These are phyloP conservation scores for Tethea ocularis DNA, from an alignment of 2,888 invertebrate genomes.

Conservation along the genomic window DNA sequence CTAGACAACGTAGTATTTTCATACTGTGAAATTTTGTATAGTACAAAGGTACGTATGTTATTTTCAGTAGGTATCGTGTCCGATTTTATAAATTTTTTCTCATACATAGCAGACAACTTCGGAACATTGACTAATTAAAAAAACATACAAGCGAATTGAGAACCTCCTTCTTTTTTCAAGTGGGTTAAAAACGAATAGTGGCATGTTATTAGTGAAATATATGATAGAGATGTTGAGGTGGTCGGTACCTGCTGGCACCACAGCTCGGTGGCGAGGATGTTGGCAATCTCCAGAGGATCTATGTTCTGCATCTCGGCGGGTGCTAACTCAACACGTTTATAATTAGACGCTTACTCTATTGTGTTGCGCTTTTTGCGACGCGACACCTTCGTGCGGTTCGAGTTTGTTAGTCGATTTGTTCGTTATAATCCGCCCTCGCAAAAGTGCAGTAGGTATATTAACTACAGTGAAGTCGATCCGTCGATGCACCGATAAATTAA, in stretches of 20 bases:
- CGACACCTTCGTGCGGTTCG: constrained; percentile 81
- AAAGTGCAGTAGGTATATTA: constrained; percentile 52
- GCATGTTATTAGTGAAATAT: background rate
- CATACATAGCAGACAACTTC: background rate
- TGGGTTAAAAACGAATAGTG: no score
- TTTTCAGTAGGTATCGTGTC: constrained; percentile 3
- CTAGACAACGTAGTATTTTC: constrained; percentile 24
- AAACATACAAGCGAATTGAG: no score
- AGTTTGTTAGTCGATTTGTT: constrained; percentile 82
- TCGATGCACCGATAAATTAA: constrained; percentile 37
- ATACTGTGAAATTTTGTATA: constrained; percentile 31
- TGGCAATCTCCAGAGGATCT: constrained; percentile 93
- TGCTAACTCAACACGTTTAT: constrained; percentile 76
- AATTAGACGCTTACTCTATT: constrained; percentile 83
- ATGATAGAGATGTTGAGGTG: constrained; percentile 14
- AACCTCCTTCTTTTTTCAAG: no score
- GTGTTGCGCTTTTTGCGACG: constrained; percentile 83
- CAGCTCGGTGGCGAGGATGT: constrained; percentile 92
- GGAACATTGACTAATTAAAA: background rate
- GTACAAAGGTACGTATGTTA: background rate
- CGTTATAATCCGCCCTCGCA: constrained; percentile 82
- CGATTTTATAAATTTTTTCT: background rate
- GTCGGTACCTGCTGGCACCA: constrained; percentile 91
- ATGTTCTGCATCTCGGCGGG: constrained; percentile 81
- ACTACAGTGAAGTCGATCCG: constrained; percentile 60